phyloP scores from a whole-genome alignment of 2,113 vertebrate species.

The Phylloscopus trochiloides region DNA sequence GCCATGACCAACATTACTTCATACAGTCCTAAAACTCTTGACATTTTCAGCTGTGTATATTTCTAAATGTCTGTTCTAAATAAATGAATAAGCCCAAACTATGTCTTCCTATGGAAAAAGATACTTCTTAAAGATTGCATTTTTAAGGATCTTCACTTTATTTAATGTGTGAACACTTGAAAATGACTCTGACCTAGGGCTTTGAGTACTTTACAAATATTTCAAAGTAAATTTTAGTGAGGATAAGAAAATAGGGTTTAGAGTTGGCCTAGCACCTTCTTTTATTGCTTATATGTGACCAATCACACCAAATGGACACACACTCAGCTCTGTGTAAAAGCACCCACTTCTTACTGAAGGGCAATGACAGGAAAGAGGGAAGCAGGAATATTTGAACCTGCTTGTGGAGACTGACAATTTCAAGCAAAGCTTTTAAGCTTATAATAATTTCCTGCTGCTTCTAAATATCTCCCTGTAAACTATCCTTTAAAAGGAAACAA shows the following conservation, averaged over 20 bases:
- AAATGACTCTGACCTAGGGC: not conserved
- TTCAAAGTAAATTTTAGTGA: not conserved
- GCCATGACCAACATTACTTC: not conserved
- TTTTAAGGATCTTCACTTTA: not conserved
- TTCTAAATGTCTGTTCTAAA: not conserved
- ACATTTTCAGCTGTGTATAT: not conserved
- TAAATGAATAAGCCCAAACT: not conserved
- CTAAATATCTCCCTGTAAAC: not conserved
- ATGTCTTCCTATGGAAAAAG: not conserved
- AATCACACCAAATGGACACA: not conserved
- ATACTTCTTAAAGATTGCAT: not conserved
- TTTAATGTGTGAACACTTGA: not conserved
- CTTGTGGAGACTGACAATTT: not conserved
- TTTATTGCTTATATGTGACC: not conserved
- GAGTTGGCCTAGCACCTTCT: not conserved
- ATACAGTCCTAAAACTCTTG: not conserved
- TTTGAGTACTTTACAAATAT: not conserved
- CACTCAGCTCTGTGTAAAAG: accelerated
- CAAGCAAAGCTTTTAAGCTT: not conserved
- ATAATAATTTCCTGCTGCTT: not conserved
- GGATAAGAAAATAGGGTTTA: not conserved
- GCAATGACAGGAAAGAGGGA: not conserved
- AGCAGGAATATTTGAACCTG: not conserved
- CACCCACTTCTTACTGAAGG: not conserved
- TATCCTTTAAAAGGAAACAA: not conserved